Evolutionary conservation across 2,113 vertebrate genomes (phyloP).

Genomic region (Coptodon bakossiorum): DNA sequence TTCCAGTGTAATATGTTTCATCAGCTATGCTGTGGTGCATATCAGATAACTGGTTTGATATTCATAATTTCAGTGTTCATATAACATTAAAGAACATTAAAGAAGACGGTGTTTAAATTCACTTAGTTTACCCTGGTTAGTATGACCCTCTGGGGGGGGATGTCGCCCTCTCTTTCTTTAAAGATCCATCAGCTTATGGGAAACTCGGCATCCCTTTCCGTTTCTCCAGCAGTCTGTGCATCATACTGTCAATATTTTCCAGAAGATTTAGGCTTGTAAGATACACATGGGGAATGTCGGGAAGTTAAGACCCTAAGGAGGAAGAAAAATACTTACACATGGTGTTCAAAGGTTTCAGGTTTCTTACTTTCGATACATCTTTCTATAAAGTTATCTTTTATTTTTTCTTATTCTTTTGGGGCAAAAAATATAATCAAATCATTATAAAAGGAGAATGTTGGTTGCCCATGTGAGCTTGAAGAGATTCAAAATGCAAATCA

Average conservation of each 20-base stretch:
- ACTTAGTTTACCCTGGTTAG: background rate
- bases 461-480: background rate
- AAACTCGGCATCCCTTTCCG: background rate
- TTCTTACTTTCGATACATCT: rapidly evolving
- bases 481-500: background rate
- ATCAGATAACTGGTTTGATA: background rate
- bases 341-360: background rate
- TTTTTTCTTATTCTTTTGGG: background rate
- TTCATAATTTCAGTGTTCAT: background rate
- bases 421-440: background rate
- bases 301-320: background rate
- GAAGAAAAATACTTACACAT: background rate
- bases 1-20: background rate
- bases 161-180: background rate
- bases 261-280: background rate
- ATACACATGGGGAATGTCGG: background rate
- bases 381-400: background rate
- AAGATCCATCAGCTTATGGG: background rate
- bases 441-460: background rate
- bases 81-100: background rate
- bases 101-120: rapidly evolving
- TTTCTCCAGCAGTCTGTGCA: background rate
- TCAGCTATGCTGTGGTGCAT: background rate
- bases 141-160: background rate
- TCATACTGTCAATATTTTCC: background rate